These are phyloP conservation scores for Syngnathus rostellatus DNA, from an alignment of 2,797 vertebrate genomes.

Conservation along the genomic window DNA sequence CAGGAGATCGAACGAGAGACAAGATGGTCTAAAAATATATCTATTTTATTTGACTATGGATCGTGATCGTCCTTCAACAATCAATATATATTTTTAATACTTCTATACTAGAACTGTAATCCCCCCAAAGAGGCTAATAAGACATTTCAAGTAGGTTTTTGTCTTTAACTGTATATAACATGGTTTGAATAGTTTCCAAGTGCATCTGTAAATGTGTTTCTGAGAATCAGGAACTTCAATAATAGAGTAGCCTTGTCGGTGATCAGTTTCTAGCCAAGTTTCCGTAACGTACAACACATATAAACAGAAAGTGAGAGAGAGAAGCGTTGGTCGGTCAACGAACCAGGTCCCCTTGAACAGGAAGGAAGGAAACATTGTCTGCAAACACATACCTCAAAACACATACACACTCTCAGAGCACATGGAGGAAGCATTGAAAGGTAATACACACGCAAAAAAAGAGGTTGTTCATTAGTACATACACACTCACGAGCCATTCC, in stretches of 20 bases:
- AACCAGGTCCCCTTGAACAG: slow-evolving; percentile 52
- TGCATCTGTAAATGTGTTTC: slow-evolving; percentile 48
- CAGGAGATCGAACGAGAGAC: not conserved
- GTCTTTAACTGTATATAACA: slow-evolving; percentile 27
- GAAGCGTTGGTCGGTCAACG: slow-evolving; percentile 46
- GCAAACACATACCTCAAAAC: slow-evolving; percentile 27
- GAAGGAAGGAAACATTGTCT: slow-evolving; percentile 68
- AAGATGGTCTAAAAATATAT: too few species aligned
- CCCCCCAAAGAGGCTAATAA: not conserved
- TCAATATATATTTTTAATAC: not conserved
- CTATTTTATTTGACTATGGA: not conserved
- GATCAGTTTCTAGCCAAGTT: slow-evolving; percentile 62
- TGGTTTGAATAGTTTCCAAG: slow-evolving; percentile 36
- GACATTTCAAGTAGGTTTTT: not conserved
- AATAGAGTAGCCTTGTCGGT: slow-evolving; percentile 46
- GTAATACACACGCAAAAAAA: slow-evolving; percentile 18
- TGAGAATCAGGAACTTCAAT: slow-evolving; percentile 65
- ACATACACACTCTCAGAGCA: slow-evolving; percentile 21
- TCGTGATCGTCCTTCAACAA: not conserved
- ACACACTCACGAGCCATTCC: slow-evolving; percentile 33
- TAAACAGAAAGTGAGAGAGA: slow-evolving; percentile 36
- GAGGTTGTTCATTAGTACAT: slow-evolving; percentile 16
- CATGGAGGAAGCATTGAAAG: slow-evolving; percentile 24
- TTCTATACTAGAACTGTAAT: not conserved
- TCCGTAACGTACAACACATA: slow-evolving; percentile 20